These are phyloP conservation scores for Podarcis cretensis DNA, from an alignment of 2,113 vertebrate species.

Conservation along the genomic window DNA sequence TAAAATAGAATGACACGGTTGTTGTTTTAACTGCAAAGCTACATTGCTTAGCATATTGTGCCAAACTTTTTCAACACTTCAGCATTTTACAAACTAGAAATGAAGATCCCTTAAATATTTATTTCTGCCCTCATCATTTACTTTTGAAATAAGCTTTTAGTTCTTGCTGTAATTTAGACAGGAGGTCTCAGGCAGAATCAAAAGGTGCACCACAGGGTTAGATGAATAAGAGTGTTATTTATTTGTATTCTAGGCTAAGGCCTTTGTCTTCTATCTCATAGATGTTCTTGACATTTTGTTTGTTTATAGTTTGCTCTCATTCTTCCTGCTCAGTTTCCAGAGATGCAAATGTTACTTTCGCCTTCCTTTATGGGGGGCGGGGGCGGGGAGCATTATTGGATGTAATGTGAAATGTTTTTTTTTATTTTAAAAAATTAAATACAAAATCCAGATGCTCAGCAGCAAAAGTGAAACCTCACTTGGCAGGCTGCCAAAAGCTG, in stretches of 20 bases:
- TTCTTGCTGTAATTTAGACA: neutral
- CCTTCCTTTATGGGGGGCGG: no score
- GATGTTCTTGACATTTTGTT: conserved; percentile 18
- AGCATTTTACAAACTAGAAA: conserved; percentile 11
- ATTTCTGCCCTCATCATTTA: neutral
- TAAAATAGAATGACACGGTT: neutral
- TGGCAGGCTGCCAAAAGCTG: neutral
- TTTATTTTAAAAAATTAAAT: neutral
- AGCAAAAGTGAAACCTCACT: neutral
- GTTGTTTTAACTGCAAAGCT: neutral
- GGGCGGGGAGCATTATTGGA: neutral
- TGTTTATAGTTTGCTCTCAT: conserved; percentile 11
- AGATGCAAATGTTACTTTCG: neutral
- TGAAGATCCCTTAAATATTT: conserved; percentile 16
- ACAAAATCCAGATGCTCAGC: neutral
- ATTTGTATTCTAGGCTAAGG: conserved; percentile 6
- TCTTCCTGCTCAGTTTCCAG: neutral
- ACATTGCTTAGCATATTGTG: neutral
- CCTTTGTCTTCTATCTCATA: neutral
- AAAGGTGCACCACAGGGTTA: neutral
- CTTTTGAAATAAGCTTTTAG: conserved; percentile 13
- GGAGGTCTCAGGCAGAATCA: neutral
- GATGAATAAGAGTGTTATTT: neutral
- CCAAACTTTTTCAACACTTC: conserved; percentile 1
- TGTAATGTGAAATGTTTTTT: neutral